Conservation (phyloP, 2,888 invertebrate genomes). For the Megaustenia siamemsis region DNA sequence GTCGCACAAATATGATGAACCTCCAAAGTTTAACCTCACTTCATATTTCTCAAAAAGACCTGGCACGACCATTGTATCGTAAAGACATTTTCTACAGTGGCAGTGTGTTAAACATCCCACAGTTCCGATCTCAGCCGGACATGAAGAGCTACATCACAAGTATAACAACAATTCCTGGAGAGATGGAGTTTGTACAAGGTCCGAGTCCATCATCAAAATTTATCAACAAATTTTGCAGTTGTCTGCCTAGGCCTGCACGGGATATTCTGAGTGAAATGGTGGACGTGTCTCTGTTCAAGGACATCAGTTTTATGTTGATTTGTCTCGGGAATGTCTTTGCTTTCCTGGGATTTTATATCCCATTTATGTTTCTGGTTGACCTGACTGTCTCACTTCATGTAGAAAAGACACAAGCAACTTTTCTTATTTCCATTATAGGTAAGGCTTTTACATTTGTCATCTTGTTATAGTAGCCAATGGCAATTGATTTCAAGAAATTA, state of each 20-base stretch:
- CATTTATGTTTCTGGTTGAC: constrained; percentile 71
- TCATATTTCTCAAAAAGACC: constrained; percentile 67
- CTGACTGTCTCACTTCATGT: constrained; percentile 62
- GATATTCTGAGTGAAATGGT: constrained; percentile 89
- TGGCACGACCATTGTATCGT: constrained; percentile 89
- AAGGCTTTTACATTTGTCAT: constrained; percentile 34
- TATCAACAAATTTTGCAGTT: constrained; percentile 50
- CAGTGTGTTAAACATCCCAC: constrained; percentile 91
- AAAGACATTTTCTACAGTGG: constrained; percentile 98
- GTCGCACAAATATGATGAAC: constrained; percentile 53
- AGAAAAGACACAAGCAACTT: constrained; percentile 79
- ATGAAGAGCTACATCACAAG: constrained; percentile 94
- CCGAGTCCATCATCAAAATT: constrained; percentile 38
- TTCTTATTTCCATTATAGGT: constrained; percentile 80
- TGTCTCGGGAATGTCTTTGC: constrained; percentile 88
- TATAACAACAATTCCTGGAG: constrained; percentile 89
- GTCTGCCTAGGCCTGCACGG: constrained; percentile 78
- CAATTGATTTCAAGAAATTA: too few relatives aligned
- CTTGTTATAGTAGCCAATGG: not conserved
- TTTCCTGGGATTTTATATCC: constrained; percentile 72
- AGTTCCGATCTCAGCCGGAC: constrained; percentile 93
- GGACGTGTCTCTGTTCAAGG: constrained; percentile 91
- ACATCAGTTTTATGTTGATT: constrained; percentile 94
- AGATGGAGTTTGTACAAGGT: constrained; percentile 56
- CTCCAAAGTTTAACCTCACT: constrained; percentile 54